Evolutionary conservation across 2,113 vertebrate genomes (phyloP), one percentile per base, ranked within the genome.

Genomic region (Gallinago media): DNA sequence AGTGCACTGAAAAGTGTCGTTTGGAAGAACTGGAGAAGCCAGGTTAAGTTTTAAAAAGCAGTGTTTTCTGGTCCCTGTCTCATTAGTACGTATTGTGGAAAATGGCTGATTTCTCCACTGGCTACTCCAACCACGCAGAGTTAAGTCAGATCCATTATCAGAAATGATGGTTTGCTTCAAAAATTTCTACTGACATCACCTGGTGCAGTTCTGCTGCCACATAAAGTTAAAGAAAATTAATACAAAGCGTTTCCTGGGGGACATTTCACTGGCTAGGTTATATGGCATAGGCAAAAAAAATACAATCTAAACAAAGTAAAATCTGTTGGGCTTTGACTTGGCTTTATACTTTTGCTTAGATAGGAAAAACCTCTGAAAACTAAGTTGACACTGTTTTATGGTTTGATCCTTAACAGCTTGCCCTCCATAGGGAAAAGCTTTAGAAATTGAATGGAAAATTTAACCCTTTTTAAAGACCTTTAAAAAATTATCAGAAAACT

Each of bases 401-500:
- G 90, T 77, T 90, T 86, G 71, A 77, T 88, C 40, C 85, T 85
- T 93, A 90, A 68, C 54, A 85, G 27, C 40, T 86, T 92, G 19
- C 21, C 5, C 15, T 74, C 75, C 85, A 82, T 75, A 67, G 81
- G 66, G 70, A 93, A 96, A 75, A 88, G 26, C 16, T 86, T 94
- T 91, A 84, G 59, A 91, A 84, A 77, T 83, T 76, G 42, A 83
- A 59, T 83, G 44, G 18, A 89, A 93, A 79, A 29, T 25, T 59
- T 93, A 94, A 93, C 54, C 26, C 63, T 90, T 93, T 86, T 78
- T 66, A 1, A 87, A 85, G 23, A n/a, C 11, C 9, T 85, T 76
- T 18, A 59, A 67, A 61, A 77, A 50, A 18, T 62, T 55, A 26
- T 23, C 9, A 44, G 52, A 71, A 81, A 78, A 47, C 10, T 77